Conservation (phyloP, 2,113 vertebrate genomes). For the Trematocara stigmaticum region DNA sequence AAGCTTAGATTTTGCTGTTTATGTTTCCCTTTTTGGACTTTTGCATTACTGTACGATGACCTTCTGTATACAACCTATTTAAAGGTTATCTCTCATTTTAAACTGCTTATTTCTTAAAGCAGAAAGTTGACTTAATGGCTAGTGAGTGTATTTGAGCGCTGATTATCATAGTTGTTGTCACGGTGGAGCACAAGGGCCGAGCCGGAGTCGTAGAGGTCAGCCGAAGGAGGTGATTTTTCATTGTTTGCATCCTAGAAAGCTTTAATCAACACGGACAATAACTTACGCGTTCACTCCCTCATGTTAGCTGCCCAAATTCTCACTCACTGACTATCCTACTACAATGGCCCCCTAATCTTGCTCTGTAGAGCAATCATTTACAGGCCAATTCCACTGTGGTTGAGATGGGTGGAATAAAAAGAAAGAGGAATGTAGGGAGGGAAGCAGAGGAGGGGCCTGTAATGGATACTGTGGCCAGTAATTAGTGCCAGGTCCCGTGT, state of each 20-base stretch:
- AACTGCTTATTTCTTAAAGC: neutral
- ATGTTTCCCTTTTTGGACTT: neutral
- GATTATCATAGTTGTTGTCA: neutral
- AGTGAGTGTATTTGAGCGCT: neutral
- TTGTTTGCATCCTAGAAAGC: neutral
- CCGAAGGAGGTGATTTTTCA: neutral
- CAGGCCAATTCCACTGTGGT: conserved; percentile 64
- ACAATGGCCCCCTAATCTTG: conserved; percentile 59
- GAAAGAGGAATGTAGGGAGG: conserved; percentile 30
- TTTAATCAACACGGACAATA: conserved; percentile 39
- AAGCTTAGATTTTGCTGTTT: neutral
- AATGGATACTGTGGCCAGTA: conserved; percentile 79
- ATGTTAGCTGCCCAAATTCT: conserved; percentile 22
- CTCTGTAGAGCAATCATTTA: conserved; percentile 68
- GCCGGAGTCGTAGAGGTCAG: conserved; percentile 6
- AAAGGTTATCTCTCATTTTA: neutral
- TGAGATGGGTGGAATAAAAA: conserved; percentile 58
- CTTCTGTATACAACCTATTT: neutral
- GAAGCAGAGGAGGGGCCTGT: conserved; percentile 43
- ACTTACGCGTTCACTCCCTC: conserved; percentile 12
- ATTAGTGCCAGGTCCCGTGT: conserved; percentile 74
- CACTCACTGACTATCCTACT: neutral
- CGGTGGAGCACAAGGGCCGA: neutral
- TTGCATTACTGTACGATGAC: neutral
- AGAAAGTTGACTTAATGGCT: neutral